These are phyloP conservation scores for Ophioninae sp. DNA, from an alignment of 2,888 invertebrate species.

Conservation along the genomic window DNA sequence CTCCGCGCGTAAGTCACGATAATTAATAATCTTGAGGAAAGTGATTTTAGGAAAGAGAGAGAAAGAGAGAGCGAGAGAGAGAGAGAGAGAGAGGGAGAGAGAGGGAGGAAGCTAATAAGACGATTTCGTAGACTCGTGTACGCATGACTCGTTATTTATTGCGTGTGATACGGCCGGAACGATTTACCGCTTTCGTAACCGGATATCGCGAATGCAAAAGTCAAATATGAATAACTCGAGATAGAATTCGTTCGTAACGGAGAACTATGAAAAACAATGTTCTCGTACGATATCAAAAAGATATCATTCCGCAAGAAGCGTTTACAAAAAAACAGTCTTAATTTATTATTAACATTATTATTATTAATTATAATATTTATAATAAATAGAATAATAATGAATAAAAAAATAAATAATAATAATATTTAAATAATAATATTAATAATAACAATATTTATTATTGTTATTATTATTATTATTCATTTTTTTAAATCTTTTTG, in stretches of 20 bases:
- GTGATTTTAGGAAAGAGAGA: constrained; percentile 25
- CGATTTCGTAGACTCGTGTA: constrained; percentile 11
- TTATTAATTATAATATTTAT: too few relatives aligned
- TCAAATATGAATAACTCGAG: constrained; percentile 3
- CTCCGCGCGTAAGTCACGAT: constrained; percentile 45
- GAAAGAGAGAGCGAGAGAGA: neutral
- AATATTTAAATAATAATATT: too few relatives aligned
- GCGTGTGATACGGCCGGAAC: neutral
- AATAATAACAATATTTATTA: too few relatives aligned
- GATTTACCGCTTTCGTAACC: neutral
- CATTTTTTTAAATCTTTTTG: too few relatives aligned
- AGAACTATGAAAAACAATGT: constrained; percentile 6
- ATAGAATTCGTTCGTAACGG: constrained; percentile 28
- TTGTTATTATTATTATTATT: too few relatives aligned
- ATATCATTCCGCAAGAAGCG: neutral
- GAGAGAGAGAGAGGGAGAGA: too few relatives aligned
- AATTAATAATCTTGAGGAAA: constrained; percentile 57
- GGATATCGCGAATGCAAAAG: neutral
- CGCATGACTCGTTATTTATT: constrained; percentile 42
- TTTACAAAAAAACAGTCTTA: constrained; percentile 34
- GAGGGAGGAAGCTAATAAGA: neutral
- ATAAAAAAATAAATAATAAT: too few relatives aligned
- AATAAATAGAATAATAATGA: too few relatives aligned
- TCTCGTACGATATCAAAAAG: neutral
- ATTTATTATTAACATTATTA: too few relatives aligned